These are phyloP conservation scores for Acipenser oxyrinchus DNA, from an alignment of 2,797 vertebrate genomes.

Conservation along the genomic window DNA sequence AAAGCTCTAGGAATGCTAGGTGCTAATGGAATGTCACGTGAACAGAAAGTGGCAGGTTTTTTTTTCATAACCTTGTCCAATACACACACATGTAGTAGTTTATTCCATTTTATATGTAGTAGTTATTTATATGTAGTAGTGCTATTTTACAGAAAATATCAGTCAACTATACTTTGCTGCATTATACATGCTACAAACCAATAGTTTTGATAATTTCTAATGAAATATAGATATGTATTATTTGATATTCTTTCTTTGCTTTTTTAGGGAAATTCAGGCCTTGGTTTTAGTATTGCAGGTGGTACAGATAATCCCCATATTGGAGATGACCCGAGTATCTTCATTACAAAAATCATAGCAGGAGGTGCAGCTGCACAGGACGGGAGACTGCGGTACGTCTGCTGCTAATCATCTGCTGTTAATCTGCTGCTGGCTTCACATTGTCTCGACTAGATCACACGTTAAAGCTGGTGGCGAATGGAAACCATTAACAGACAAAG, in stretches of 20 bases:
- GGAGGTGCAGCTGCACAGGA: slow-evolving; percentile 92
- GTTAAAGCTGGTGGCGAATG: not conserved
- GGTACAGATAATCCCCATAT: slow-evolving; percentile 95
- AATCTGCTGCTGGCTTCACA: slow-evolving; percentile 6
- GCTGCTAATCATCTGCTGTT: slow-evolving; percentile 21
- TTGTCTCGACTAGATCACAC: not conserved
- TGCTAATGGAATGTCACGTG: too few species aligned
- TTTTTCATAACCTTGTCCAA: too few species aligned
- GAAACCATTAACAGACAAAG: not conserved
- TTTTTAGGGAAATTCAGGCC: slow-evolving; percentile 83
- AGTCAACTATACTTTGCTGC: too few species aligned
- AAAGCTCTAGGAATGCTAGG: too few species aligned
- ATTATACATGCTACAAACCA: too few species aligned
- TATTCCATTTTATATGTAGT: too few species aligned
- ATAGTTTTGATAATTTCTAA: too few species aligned
- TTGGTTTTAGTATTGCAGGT: slow-evolving; percentile 95
- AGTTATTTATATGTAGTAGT: too few species aligned
- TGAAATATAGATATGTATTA: too few species aligned
- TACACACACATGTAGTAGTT: too few species aligned
- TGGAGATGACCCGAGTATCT: slow-evolving; percentile 92
- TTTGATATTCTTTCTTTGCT: not conserved
- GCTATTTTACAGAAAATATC: too few species aligned
- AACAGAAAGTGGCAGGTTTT: too few species aligned
- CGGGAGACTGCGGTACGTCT: slow-evolving; percentile 77
- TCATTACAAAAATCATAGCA: slow-evolving; percentile 94